Conservation (phyloP, 2,113 vertebrate species). For the Nerophis ophidion region DNA sequence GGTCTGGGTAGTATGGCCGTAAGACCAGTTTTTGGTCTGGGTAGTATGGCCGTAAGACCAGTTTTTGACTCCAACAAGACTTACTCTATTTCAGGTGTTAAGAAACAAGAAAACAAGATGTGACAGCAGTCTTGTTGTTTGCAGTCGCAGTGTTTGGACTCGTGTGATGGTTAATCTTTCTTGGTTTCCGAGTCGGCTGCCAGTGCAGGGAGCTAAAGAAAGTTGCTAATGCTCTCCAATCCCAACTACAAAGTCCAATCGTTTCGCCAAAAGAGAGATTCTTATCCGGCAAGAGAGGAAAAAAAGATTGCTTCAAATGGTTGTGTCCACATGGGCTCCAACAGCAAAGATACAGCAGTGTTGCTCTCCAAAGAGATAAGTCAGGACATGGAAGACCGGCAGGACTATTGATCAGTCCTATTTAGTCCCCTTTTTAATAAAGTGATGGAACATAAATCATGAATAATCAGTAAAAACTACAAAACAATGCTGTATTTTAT, state of each 20-base stretch:
- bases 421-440: slow-evolving; percentile 28
- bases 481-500: too few relatives aligned
- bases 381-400: slow-evolving; percentile 12
- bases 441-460: slow-evolving; percentile 35
- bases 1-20: too few relatives aligned
- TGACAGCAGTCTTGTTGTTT: neutral
- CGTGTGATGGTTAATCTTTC: neutral
- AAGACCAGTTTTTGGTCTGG: too few relatives aligned
- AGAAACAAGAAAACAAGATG: neutral
- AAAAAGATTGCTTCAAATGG: slow-evolving; percentile 49
- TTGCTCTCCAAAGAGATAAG: slow-evolving; percentile 23
- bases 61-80: too few relatives aligned
- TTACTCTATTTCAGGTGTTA: neutral
- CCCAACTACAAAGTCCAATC: slow-evolving; percentile 59
- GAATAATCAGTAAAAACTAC: slow-evolving; percentile 9
- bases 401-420: slow-evolving; percentile 41
- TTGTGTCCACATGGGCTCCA: slow-evolving; percentile 34
- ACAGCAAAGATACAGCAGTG: slow-evolving; percentile 19
- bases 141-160: neutral
- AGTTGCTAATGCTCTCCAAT: slow-evolving; percentile 61
- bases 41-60: too few relatives aligned
- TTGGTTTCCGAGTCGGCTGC: slow-evolving; percentile 44
- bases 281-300: slow-evolving; percentile 47
- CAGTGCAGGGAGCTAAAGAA: slow-evolving; percentile 46
- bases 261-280: slow-evolving; percentile 55